Evolutionary conservation across 1,140 invertebrate genomes (phyloP).

Genomic region (Platyura marginata): DNA sequence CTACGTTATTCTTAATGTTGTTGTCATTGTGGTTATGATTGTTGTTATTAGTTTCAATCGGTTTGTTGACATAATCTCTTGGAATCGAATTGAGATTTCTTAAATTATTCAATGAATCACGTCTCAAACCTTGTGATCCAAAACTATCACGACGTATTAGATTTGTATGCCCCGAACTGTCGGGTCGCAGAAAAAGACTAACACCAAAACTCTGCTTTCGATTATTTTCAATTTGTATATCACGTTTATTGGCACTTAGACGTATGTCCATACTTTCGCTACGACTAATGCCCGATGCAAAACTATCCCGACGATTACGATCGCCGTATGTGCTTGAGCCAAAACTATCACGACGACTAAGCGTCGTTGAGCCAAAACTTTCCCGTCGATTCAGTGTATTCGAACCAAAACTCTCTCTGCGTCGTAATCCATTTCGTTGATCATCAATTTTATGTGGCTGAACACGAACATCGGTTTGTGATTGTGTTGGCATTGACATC

Average conservation of each 20-base stretch:
- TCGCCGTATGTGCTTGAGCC: too few relatives aligned
- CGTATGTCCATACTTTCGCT: neutral
- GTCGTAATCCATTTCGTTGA: neutral
- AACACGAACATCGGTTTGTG: neutral
- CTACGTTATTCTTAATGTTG: neutral
- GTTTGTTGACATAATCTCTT: constrained; percentile 1
- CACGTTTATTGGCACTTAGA: neutral
- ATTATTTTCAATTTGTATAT: neutral
- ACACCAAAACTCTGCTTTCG: neutral
- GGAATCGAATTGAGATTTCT: neutral
- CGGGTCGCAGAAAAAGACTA: neutral
- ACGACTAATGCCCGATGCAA: neutral
- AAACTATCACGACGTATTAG: constrained; percentile 1
- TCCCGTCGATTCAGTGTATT: neutral
- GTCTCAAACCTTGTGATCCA: neutral
- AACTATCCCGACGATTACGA: neutral
- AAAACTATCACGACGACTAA: neutral
- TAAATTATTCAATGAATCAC: neutral
- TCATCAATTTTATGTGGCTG: too few relatives aligned
- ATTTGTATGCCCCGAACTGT: neutral
- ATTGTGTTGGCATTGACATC: neutral
- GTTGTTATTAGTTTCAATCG: neutral
- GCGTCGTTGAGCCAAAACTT: neutral
- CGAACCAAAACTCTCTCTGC: neutral
- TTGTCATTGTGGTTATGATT: too few relatives aligned